A percentile compares a stretch with the other conserved stretches of the same genome.
Evolutionary conservation across 2,888 invertebrate genomes (phyloP).

Genomic region (Liposcelis brunnea): DNA sequence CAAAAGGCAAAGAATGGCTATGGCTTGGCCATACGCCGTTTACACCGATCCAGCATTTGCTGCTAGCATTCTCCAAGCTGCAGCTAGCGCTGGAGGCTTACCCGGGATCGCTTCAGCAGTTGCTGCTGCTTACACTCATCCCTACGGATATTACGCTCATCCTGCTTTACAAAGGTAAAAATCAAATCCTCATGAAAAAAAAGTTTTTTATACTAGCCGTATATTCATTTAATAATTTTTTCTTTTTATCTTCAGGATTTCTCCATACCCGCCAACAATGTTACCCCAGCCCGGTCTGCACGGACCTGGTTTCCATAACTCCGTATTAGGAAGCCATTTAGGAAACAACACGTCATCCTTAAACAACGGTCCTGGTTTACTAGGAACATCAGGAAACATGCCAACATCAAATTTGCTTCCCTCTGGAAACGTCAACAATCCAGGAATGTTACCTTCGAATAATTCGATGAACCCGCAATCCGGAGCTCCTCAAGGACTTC

Average conservation of each 20-base stretch:
- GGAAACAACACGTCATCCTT: no score
- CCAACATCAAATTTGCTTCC: no score
- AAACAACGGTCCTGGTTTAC: no score
- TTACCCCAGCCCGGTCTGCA: constrained; percentile 11
- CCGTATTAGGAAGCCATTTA: not conserved
- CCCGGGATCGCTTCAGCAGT: constrained; percentile 15
- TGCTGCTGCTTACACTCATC: constrained; percentile 12
- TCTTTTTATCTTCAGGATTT: constrained; percentile 13
- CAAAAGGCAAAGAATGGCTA: constrained; percentile 84
- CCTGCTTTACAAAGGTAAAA: constrained; percentile 16
- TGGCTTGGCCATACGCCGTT: constrained; percentile 90
- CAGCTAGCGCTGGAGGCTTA: constrained; percentile 41
- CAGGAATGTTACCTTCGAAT: no score
- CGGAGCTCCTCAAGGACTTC: constrained; percentile 35
- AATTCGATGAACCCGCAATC: constrained; percentile 15
- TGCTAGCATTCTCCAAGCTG: constrained; percentile 80
- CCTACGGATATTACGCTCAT: constrained; percentile 18
- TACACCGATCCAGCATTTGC: constrained; percentile 89
- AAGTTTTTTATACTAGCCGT: no score
- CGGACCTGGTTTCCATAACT: constrained; percentile 10
- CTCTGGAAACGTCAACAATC: no score
- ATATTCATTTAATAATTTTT: not conserved
- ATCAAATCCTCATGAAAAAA: no score
- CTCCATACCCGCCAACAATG: constrained; percentile 16
- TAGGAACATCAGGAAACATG: no score